These are phyloP conservation scores for Tinea pellionella DNA, from an alignment of 2,888 invertebrate species.

Conservation along the genomic window DNA sequence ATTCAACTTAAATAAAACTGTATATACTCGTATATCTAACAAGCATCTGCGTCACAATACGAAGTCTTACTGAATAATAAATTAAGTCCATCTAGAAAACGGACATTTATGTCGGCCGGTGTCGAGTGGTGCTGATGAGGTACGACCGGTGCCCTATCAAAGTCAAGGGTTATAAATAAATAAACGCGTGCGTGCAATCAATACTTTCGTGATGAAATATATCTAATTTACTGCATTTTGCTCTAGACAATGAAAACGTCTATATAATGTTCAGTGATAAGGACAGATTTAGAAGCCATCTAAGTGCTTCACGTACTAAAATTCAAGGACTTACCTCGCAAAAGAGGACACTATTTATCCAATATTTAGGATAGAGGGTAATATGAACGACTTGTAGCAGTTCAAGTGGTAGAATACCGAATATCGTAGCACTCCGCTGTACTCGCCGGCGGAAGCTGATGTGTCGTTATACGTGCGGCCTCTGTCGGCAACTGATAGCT, in stretches of 20 bases:
- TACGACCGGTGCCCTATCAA: not conserved
- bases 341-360: not conserved
- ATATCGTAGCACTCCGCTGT: constrained; percentile 38
- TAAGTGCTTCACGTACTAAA: not conserved
- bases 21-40: not conserved
- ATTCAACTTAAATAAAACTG: not conserved
- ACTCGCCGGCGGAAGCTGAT: constrained; percentile 55
- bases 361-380: not conserved
- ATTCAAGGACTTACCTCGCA: constrained; percentile 9
- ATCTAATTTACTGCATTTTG: not conserved
- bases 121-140: not conserved
- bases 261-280: not conserved
- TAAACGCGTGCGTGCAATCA: constrained; percentile 34
- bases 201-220: constrained; percentile 26
- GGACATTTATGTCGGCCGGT: not conserved
- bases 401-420: not conserved
- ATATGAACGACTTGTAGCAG: not conserved
- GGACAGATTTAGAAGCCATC: constrained; percentile 2
- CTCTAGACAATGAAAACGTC: not conserved
- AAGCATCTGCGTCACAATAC: not conserved
- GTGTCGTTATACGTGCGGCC: constrained; percentile 52
- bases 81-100: not conserved
- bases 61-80: not conserved
- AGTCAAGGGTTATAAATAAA: constrained; percentile 18
- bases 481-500: constrained; percentile 49